Conservation (phyloP, 1,140 invertebrate species). For the Papilio machaon region DNA sequence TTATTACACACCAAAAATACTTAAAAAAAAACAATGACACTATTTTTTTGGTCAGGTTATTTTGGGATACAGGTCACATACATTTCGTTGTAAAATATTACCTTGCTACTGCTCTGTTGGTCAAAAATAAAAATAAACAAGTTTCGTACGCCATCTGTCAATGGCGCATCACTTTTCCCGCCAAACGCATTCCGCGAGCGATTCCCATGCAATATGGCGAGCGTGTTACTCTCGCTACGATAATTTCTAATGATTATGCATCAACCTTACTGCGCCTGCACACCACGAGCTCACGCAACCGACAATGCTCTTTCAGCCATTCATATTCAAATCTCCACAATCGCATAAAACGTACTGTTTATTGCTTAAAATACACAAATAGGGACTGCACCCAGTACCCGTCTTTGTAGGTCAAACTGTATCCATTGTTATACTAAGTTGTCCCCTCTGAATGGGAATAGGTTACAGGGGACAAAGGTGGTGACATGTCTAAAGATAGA, state of each 20-base stretch:
- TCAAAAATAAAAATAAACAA: constrained; percentile 40
- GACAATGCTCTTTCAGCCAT: constrained; percentile 79
- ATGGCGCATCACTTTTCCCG: constrained; percentile 63
- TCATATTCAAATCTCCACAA: constrained; percentile 77
- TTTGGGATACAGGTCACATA: neutral
- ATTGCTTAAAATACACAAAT: constrained; percentile 82
- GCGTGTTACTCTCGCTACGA: constrained; percentile 62
- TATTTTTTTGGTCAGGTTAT: neutral
- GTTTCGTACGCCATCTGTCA: constrained; percentile 55
- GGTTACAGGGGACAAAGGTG: constrained; percentile 77
- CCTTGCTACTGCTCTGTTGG: neutral
- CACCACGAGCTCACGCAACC: constrained; percentile 76
- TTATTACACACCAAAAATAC: neutral
- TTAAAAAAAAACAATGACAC: too few relatives aligned
- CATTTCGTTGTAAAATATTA: neutral
- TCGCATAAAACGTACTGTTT: constrained; percentile 81
- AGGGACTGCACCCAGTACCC: constrained; percentile 62
- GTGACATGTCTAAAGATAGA: constrained; percentile 72
- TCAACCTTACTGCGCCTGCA: constrained; percentile 73
- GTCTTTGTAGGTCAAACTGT: constrained; percentile 75
- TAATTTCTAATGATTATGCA: constrained; percentile 79
- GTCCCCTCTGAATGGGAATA: constrained; percentile 67
- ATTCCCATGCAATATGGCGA: constrained; percentile 65
- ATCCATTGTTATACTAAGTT: constrained; percentile 75
- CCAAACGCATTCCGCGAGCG: constrained; percentile 55